phyloP scores from a whole-genome alignment of 2,797 vertebrate species.

The Molossus molossus region DNA sequence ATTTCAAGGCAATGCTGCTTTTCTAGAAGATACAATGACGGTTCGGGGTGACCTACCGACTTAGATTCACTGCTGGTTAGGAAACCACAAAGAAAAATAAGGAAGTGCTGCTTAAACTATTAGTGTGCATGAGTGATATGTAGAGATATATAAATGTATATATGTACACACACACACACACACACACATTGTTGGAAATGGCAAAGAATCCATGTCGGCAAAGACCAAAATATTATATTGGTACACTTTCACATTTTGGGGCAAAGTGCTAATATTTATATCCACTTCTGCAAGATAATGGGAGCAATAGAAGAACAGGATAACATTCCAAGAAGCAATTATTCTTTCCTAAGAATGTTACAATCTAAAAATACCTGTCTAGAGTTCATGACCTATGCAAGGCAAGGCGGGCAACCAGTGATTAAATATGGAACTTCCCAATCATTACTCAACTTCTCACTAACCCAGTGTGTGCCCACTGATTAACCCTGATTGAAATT shows the following conservation, averaged over 20 bases:
- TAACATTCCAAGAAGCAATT: slow-evolving; percentile 68
- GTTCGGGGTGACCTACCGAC: not conserved
- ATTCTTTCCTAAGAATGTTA: slow-evolving; percentile 68
- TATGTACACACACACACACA: not conserved
- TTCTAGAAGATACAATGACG: not conserved
- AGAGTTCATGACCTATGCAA: slow-evolving; percentile 55
- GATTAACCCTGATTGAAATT: slow-evolving; percentile 81
- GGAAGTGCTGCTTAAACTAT: not conserved
- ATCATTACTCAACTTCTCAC: slow-evolving; percentile 77
- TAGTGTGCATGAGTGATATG: not conserved
- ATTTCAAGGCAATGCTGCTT: not conserved
- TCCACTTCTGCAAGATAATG: not conserved
- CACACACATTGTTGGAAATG: not conserved
- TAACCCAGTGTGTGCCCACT: slow-evolving; percentile 64
- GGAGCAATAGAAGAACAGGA: not conserved
- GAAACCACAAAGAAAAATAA: slow-evolving; percentile 7
- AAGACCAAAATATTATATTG: not conserved
- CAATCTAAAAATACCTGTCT: slow-evolving; percentile 73
- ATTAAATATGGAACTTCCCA: slow-evolving; percentile 77
- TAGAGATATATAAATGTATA: not conserved
- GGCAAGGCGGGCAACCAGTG: slow-evolving; percentile 70
- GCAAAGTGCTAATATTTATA: not conserved
- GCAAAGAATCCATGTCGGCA: not conserved
- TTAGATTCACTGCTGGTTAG: not conserved
- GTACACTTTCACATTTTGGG: not conserved